phyloP scores from a whole-genome alignment of 2,113 vertebrate genomes.

The Vanacampus margaritifer region DNA sequence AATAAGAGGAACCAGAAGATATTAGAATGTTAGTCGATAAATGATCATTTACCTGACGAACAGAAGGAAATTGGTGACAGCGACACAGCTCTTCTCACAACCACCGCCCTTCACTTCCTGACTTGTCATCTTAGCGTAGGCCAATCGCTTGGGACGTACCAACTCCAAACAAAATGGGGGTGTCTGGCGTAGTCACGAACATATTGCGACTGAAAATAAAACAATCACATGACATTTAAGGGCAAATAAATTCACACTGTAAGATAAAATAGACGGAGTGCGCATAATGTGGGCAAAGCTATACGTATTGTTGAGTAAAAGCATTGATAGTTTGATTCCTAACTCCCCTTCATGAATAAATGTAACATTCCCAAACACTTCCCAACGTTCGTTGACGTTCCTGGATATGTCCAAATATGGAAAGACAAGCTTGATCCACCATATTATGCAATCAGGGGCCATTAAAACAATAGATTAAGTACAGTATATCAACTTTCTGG shows the following conservation, averaged over 20 bases:
- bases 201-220: neutral
- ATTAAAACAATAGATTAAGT: neutral
- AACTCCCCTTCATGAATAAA: neutral
- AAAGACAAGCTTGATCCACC: slow-evolving; percentile 26
- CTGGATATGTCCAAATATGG: slow-evolving; percentile 70
- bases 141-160: slow-evolving; percentile 50
- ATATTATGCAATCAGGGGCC: slow-evolving; percentile 14
- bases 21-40: neutral
- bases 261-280: neutral
- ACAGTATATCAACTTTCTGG: neutral
- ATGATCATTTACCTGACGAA: slow-evolving; percentile 55
- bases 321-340: neutral
- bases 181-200: accelerated
- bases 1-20: neutral
- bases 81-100: slow-evolving; percentile 41
- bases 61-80: slow-evolving; percentile 5
- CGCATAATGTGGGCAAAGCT: neutral
- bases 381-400: slow-evolving; percentile 45
- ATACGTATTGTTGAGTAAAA: neutral
- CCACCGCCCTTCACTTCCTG: slow-evolving; percentile 82
- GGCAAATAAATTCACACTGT: neutral
- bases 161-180: slow-evolving; percentile 23
- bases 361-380: slow-evolving; percentile 36
- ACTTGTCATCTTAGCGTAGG: slow-evolving; percentile 39
- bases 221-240: neutral